Conservation (phyloP, 2,888 invertebrate genomes). For the Charanyca ferruginea region DNA sequence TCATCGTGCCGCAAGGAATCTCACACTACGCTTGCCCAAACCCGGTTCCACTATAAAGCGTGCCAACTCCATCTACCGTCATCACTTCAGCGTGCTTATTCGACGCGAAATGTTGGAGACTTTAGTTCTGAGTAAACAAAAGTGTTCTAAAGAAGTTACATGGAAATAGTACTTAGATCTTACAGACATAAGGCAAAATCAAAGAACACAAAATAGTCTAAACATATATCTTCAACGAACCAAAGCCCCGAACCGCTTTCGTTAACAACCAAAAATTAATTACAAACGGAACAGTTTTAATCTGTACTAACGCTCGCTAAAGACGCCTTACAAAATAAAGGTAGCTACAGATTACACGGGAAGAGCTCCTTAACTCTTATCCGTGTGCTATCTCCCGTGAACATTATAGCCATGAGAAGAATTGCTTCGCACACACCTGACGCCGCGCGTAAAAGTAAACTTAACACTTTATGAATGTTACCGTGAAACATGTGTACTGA, state of each 20-base stretch:
- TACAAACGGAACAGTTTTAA: constrained; percentile 36
- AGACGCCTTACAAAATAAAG: constrained; percentile 36
- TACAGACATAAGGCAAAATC: background rate
- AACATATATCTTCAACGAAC: background rate
- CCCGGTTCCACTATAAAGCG: no score
- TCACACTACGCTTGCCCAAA: no score
- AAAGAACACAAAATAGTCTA: background rate
- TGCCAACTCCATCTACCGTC: no score
- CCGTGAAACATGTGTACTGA: constrained; percentile 6
- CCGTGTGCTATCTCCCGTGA: constrained; percentile 57
- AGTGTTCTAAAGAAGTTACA: no score
- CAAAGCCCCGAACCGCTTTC: background rate
- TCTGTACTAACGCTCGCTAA: constrained; percentile 25
- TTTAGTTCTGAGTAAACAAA: no score
- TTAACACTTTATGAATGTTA: constrained; percentile 68
- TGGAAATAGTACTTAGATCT: background rate
- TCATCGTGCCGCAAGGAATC: no score
- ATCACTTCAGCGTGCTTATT: no score
- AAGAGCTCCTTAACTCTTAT: constrained; percentile 39
- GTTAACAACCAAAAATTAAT: constrained; percentile 28
- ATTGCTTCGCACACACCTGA: constrained; percentile 75
- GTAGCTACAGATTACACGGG: constrained; percentile 43
- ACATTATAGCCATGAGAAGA: constrained; percentile 72
- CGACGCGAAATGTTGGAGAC: no score
- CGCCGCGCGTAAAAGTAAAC: constrained; percentile 66